phyloP scores from a whole-genome alignment of 2,888 invertebrate genomes.

The Trissoscelio sp. region DNA sequence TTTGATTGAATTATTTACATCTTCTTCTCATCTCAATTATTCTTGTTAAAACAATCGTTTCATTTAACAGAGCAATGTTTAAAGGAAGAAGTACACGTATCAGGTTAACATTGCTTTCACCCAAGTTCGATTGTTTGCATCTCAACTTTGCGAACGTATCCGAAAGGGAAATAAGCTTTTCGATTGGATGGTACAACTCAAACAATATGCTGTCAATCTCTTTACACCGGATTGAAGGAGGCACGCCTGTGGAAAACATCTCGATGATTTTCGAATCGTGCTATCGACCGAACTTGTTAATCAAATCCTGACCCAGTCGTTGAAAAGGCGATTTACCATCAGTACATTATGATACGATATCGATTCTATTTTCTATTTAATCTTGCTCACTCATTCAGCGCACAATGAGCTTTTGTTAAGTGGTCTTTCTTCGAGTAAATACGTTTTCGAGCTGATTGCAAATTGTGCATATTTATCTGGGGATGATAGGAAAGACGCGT shows the following conservation, averaged over 20 bases:
- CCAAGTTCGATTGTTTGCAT: conserved; percentile 28
- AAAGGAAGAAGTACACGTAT: conserved; percentile 6
- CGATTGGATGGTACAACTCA: conserved; percentile 69
- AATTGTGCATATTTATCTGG: conserved; percentile 32
- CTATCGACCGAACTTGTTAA: conserved; percentile 59
- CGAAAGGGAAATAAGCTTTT: conserved; percentile 72
- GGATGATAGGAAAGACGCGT: not conserved
- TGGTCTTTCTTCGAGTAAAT: conserved; percentile 35
- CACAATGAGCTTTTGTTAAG: conserved; percentile 49
- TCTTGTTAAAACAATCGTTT: not conserved
- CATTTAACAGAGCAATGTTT: not conserved
- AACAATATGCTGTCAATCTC: conserved; percentile 71
- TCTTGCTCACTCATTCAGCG: conserved; percentile 23
- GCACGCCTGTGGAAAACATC: not conserved
- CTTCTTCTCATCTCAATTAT: not conserved
- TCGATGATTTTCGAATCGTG: conserved; percentile 29
- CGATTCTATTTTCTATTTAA: conserved; percentile 50
- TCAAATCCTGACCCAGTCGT: conserved; percentile 55
- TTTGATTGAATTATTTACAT: too few species aligned
- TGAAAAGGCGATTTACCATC: conserved; percentile 50
- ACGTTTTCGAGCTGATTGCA: conserved; percentile 17
- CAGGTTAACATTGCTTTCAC: conserved; percentile 9
- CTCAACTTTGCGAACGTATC: conserved; percentile 21
- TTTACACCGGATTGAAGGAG: conserved; percentile 41
- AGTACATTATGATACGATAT: conserved; percentile 48